Evolutionary conservation across 2,113 vertebrate species (phyloP), one percentile per base, ranked within the genome.

Genomic region (Cyprinus carpio): DNA sequence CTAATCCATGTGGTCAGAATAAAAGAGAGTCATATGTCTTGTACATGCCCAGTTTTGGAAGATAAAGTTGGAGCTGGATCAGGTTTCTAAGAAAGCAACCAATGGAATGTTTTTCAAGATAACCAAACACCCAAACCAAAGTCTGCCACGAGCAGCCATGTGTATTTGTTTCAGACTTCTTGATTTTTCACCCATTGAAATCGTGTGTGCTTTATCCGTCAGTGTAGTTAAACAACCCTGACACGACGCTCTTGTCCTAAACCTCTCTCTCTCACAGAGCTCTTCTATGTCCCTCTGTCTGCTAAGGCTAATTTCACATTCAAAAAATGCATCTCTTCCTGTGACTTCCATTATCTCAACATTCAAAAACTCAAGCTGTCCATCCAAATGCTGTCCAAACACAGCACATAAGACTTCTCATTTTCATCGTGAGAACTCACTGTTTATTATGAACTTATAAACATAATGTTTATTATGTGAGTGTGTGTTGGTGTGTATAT

Each of bases 51-150:
- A 69, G 75, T 82, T 51, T 83, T 78, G 62, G 82, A 82, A 83
- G 43, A 87, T 85, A 76, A 86, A 62, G 62, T 31, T 46, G 62
- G 72, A 75, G 84, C 69, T 75, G 71, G 65, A 71, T 82, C 85
- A 81, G 82, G 83, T 84, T 88, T 86, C 37, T 86, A 87, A 81
- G 18, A 90, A 89, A 87, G 87, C 85, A 74, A 81, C 54, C 46
- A 51, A 13, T 79, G 72, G 85, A 89, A 90, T 91, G 82, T 92
- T 90, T 89, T 89, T 65, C 71, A 51, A 84, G 80, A 88, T 89
- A 92, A 92, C 84, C 75, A 84, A 86, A 90, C 10, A 86, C 85
- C 67, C 20, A 58, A 58, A 58, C 54, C 54, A 88, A 84, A 85
- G 74, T 82, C 84, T 18, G 8, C 12, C 11, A 49, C 3, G 12